Percentiles rank a stretch among this genome's conserved stretches.
Conservation (phyloP, 1,140 invertebrate species). For the Mizuhopecten yessoensis region DNA sequence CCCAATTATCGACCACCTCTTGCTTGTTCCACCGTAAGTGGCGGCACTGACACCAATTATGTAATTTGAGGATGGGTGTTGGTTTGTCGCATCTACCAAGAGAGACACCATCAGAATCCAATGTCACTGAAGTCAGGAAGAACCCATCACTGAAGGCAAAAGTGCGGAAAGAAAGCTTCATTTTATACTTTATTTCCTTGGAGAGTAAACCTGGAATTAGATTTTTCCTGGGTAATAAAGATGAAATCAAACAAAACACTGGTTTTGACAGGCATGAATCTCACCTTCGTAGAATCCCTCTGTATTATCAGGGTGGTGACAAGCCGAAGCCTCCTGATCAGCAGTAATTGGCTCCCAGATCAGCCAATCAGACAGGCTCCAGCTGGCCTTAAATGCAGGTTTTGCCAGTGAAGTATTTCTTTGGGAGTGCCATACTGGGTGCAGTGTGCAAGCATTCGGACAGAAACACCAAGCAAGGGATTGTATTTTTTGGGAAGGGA, state of each 20-base stretch:
- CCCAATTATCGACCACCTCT: background rate
- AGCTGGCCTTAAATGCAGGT: background rate
- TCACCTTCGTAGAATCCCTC: background rate
- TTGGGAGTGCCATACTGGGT: background rate
- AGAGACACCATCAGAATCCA: background rate
- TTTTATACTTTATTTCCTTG: conserved; percentile 27
- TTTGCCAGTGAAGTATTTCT: background rate
- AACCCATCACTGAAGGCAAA: background rate
- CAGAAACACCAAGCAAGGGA: background rate
- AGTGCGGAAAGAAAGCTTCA: conserved; percentile 37
- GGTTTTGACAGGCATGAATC: background rate
- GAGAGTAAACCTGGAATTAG: background rate
- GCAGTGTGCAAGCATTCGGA: background rate
- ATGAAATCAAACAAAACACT: conserved; percentile 29
- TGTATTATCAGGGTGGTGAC: background rate
- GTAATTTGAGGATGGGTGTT: conserved; percentile 10
- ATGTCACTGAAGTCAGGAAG: background rate
- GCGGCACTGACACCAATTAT: background rate
- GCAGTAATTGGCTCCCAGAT: background rate
- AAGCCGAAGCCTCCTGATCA: background rate
- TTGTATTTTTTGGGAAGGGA: too few relatives aligned
- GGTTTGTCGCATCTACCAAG: conserved; percentile 10
- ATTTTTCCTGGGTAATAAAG: conserved; percentile 4
- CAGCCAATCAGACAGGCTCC: conserved; percentile 29
- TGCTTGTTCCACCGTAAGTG: background rate